Percentiles rank a stretch among this genome's conserved stretches.
Conservation (phyloP, 2,797 vertebrate genomes). For the Carduelis carduelis region DNA sequence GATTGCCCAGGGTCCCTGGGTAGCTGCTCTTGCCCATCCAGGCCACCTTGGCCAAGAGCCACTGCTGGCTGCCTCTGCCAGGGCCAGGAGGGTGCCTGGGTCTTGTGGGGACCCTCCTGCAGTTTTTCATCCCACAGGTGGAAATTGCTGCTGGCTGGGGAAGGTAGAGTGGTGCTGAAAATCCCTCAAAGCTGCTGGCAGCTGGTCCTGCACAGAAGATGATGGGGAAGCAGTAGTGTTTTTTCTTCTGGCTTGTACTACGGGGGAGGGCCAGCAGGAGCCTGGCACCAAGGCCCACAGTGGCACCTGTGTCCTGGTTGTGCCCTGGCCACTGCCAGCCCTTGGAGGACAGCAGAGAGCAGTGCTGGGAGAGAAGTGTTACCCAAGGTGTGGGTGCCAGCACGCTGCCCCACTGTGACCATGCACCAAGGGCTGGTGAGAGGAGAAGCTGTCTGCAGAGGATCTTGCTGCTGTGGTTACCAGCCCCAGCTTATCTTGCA, state of each 20-base stretch:
- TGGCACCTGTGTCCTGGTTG: not conserved
- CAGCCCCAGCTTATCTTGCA: not conserved
- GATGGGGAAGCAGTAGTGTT: not conserved
- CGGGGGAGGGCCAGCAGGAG: not conserved
- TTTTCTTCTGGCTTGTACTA: not conserved
- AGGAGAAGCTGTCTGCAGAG: not conserved
- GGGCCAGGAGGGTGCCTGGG: not conserved
- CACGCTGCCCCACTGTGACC: accelerated
- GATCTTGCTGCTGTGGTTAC: not conserved
- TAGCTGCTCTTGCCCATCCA: not conserved
- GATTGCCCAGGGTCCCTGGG: not conserved
- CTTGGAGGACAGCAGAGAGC: accelerated
- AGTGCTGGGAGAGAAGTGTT: accelerated
- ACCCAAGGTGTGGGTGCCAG: accelerated
- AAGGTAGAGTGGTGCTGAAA: not conserved
- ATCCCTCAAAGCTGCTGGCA: accelerated
- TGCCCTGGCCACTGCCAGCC: accelerated
- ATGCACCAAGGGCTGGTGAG: accelerated
- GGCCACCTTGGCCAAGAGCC: not conserved
- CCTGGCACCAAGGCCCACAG: accelerated
- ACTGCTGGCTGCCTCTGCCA: not conserved
- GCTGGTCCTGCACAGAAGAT: not conserved
- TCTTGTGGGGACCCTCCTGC: not conserved
- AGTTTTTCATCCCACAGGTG: not conserved
- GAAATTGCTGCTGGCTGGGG: not conserved